Base-by-base conservation (phyloP, 2,797 vertebrate genomes). In the Pterois miles region DNA sequence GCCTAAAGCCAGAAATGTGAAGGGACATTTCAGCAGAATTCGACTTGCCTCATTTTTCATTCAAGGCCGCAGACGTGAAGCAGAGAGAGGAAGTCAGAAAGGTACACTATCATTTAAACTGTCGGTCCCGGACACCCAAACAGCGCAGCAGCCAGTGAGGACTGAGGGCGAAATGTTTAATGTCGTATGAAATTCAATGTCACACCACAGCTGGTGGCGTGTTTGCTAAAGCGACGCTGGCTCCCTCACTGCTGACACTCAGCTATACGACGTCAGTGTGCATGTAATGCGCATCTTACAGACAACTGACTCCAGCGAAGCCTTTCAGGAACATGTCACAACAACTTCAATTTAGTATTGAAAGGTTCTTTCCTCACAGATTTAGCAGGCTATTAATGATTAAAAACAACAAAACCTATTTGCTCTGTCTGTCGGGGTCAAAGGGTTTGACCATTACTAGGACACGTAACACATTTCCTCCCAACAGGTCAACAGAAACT, bases 171-270 rank as follows among this genome's bases (percentile, higher is more conserved):
- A 90, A 82, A 72, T 78, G 84, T 84, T 92, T 92, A 90, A 92
- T 90, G 89, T 86, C 5, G 75, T 84, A 83, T 91, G 85, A 90
- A 92, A 91, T 91, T 88, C 86, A 89, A 80, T 87, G 88, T 85
- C 84, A 89, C 65, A 69, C 60, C 50, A 62, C 78, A 82, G 79
- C 80, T 8, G 80, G 34, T 18, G 80, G 67, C 33, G 79, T 57
- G 81, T 74, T 85, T 77, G 79, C 65, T 71, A 52, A 76, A 86
- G 73, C n/a, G 34, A 52, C 7, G 64, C 59, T 13, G 70, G 71
- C 40, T 73, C 65, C 68, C 77, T 81, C 63, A n/a, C 71, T 71
- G 79, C 78, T 83, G 83, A 75, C 82, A 66, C 70, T 84, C 82
- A 65, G 63, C 68, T 75, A 9, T 18, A 65, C 76, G 72, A 78